These are phyloP conservation scores for Aphodius sticticus DNA, from an alignment of 2,888 invertebrate genomes.

Conservation along the genomic window DNA sequence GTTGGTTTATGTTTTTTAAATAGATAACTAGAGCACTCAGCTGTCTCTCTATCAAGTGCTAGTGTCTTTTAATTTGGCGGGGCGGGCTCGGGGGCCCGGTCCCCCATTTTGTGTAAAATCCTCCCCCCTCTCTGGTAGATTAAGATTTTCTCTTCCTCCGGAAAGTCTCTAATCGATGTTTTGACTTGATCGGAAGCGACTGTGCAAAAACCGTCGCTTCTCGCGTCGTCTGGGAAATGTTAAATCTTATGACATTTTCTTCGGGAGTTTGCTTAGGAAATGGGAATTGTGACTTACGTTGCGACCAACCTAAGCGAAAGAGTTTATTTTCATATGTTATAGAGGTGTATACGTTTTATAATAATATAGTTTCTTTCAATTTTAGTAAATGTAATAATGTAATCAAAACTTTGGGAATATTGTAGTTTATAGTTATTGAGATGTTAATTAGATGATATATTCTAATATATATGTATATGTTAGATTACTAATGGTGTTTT, in stretches of 20 bases:
- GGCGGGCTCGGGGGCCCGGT: not conserved
- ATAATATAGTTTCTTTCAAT: not conserved
- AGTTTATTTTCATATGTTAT: constrained; percentile 4
- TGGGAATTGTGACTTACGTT: not conserved
- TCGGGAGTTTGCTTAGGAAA: not conserved
- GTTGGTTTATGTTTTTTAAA: constrained; percentile 17
- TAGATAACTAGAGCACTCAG: constrained; percentile 13
- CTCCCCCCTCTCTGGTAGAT: not conserved
- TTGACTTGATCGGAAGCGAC: not conserved
- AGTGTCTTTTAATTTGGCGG: constrained; percentile 14
- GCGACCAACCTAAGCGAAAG: not conserved
- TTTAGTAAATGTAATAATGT: not conserved
- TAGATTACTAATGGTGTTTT: not conserved
- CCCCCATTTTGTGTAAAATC: not conserved
- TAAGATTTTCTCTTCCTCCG: not conserved
- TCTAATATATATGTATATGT: not conserved
- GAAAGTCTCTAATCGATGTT: not conserved
- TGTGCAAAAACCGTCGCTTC: not conserved
- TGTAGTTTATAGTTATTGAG: constrained; percentile 4
- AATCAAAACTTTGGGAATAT: not conserved
- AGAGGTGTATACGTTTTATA: constrained; percentile 4
- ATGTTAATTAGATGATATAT: not conserved
- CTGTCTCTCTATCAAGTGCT: constrained; percentile 12
- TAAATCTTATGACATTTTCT: not conserved
- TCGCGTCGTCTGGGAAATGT: not conserved